These are phyloP conservation scores for Myopa tessellatipennis DNA, from an alignment of 2,888 invertebrate genomes.

Conservation along the genomic window DNA sequence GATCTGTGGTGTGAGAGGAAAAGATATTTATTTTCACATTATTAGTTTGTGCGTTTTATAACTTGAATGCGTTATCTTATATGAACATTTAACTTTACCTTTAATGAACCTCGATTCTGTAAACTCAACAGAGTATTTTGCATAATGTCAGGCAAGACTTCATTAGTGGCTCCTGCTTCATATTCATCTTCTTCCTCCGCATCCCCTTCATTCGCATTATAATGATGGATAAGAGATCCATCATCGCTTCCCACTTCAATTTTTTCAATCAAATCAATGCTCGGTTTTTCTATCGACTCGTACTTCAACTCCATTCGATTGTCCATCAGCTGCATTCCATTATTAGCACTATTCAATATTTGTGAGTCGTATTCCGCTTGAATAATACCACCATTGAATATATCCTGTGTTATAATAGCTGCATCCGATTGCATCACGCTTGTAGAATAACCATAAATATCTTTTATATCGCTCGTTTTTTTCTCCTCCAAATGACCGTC, in stretches of 20 bases:
- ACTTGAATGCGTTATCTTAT: background rate
- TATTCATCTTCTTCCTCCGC: background rate
- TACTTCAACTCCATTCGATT: background rate
- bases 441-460: background rate
- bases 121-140: background rate
- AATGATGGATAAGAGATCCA: background rate
- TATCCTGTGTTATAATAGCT: background rate
- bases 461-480: background rate
- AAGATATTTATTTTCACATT: background rate
- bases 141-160: background rate
- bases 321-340: background rate
- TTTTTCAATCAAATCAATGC: constrained; percentile 24
- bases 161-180: background rate
- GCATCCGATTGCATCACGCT: constrained; percentile 2
- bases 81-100: background rate
- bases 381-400: background rate
- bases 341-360: background rate
- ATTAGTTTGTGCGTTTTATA: background rate
- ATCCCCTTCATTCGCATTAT: background rate
- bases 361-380: background rate
- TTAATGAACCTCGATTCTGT: constrained; percentile 2
- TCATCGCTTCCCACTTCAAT: background rate
- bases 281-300: constrained; percentile 6
- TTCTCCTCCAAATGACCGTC: background rate
- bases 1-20: background rate